Conservation (phyloP, 2,113 vertebrate genomes). For the Scortum barcoo region DNA sequence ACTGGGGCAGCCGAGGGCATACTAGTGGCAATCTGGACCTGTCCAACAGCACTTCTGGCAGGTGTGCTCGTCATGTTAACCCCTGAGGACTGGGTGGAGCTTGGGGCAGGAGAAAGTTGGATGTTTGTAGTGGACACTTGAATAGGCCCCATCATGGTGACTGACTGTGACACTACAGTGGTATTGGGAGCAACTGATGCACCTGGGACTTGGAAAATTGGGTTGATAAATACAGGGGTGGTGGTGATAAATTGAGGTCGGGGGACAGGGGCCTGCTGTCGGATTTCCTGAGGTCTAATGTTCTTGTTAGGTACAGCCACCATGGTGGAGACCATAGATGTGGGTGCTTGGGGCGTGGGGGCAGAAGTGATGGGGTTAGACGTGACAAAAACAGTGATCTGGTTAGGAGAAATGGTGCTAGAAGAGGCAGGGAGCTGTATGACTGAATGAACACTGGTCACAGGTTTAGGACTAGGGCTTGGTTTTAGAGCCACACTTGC, state of each 20-base stretch:
- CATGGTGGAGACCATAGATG: conserved; percentile 90
- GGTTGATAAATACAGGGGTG: conserved; percentile 93
- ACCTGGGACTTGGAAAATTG: conserved; percentile 91
- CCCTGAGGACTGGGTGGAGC: conserved; percentile 62
- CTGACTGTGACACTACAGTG: conserved; percentile 91
- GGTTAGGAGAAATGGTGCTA: conserved; percentile 88
- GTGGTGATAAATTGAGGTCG: conserved; percentile 93
- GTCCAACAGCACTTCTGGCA: conserved; percentile 83
- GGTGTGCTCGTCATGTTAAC: conserved; percentile 81
- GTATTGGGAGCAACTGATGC: conserved; percentile 75
- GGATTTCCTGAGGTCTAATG: conserved; percentile 88
- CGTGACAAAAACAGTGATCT: conserved; percentile 97
- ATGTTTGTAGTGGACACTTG: conserved; percentile 92
- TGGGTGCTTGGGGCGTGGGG: conserved; percentile 87
- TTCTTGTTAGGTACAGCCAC: conserved; percentile 92
- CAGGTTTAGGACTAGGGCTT: conserved; percentile 80
- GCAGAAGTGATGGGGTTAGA: conserved; percentile 92
- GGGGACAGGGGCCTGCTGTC: conserved; percentile 80
- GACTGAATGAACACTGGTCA: conserved; percentile 86
- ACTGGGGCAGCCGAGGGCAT: conserved; percentile 78
- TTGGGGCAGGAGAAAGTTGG: conserved; percentile 87
- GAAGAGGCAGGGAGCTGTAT: conserved; percentile 90
- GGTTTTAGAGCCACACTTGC: conserved; percentile 58
- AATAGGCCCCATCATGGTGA: conserved; percentile 91
- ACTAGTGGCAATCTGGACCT: conserved; percentile 84